Percentiles rank a stretch among this genome's conserved stretches.
Conservation (phyloP, 1,140 invertebrate species). For the Hydropsyche tenuis region DNA sequence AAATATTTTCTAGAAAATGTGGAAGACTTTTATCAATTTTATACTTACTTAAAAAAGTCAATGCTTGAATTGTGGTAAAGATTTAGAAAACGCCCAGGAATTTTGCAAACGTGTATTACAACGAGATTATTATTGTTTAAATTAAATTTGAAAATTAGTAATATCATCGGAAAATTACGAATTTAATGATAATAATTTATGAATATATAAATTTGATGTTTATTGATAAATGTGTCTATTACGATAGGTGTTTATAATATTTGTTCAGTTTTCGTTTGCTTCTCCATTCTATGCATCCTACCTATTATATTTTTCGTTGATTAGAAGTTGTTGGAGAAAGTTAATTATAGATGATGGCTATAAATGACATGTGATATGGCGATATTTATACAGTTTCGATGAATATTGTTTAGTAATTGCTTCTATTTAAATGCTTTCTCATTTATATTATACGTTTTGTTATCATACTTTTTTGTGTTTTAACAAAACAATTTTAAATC, state of each 20-base stretch:
- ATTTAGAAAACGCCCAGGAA: conserved; percentile 1
- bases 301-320: too few species aligned
- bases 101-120: conserved; percentile 10
- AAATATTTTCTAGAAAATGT: conserved; percentile 15
- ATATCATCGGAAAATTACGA: conserved; percentile 23
- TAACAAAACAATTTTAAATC: conserved; percentile 7
- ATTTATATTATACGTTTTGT: not conserved
- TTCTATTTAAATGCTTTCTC: too few species aligned
- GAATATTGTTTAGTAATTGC: too few species aligned
- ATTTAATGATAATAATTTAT: conserved; percentile 37
- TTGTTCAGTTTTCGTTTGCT: conserved; percentile 7
- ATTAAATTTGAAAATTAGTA: conserved; percentile 13
- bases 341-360: too few species aligned
- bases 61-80: conserved; percentile 9
- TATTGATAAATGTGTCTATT: conserved; percentile 26
- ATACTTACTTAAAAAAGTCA: conserved; percentile 9
- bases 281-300: not conserved
- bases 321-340: too few species aligned
- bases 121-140: conserved; percentile 32
- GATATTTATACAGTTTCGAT: too few species aligned
- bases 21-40: conserved; percentile 26
- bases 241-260: conserved; percentile 25
- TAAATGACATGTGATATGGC: too few species aligned
- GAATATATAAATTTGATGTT: conserved; percentile 37
- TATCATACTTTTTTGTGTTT: conserved; percentile 3